phyloP scores from a whole-genome alignment of 2,113 vertebrate genomes.

The Zosterops lateralis region DNA sequence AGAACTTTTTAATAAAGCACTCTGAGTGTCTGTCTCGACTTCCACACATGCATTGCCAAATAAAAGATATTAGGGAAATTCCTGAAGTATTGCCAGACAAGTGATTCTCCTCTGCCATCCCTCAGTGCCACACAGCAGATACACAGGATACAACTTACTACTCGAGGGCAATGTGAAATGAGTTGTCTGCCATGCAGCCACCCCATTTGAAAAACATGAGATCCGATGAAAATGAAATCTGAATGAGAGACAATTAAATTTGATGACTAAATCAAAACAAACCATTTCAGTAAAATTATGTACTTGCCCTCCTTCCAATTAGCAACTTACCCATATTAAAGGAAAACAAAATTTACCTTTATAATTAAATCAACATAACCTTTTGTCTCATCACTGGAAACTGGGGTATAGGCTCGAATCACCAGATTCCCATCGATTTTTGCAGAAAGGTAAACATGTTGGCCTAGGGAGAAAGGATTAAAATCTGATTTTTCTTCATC shows the following conservation, averaged over 20 bases:
- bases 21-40: not conserved
- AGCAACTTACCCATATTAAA: not conserved
- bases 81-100: not conserved
- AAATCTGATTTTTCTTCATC: not conserved
- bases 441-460: conserved; percentile 89
- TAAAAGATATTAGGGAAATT: not conserved
- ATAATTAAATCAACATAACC: conserved; percentile 89
- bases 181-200: not conserved
- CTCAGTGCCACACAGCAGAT: not conserved
- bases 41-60: not conserved
- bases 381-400: conserved; percentile 86
- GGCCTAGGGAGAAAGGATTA: conserved; percentile 74
- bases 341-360: conserved; percentile 77
- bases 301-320: not conserved
- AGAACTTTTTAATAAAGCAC: too few relatives aligned
- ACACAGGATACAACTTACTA: not conserved
- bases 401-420: conserved; percentile 88
- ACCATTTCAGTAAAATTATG: not conserved
- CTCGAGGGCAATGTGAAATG: not conserved
- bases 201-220: not conserved
- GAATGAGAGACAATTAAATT: not conserved
- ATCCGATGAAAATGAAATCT: not conserved
- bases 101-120: not conserved
- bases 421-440: conserved; percentile 82
- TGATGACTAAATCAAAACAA: not conserved